phyloP scores from a whole-genome alignment of 1,140 invertebrate genomes.

The Metaphire vulgaris region DNA sequence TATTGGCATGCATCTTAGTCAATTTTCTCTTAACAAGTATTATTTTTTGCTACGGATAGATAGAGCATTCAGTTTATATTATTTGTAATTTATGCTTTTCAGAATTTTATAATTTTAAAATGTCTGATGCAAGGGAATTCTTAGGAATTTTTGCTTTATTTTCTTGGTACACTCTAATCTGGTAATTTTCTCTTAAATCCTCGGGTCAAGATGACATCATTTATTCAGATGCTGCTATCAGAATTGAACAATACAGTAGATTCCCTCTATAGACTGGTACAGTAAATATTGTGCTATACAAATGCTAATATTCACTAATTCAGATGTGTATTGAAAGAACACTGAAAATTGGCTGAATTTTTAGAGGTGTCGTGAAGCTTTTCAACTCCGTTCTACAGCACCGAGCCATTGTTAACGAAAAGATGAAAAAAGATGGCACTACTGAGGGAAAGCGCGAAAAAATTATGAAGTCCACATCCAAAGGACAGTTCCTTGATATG shows the following conservation, averaged over 20 bases:
- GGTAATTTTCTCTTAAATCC: too few relatives aligned
- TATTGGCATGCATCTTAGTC: not conserved
- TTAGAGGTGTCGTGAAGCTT: not conserved
- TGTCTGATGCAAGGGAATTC: too few relatives aligned
- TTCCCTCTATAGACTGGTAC: not conserved
- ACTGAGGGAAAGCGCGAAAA: constrained; percentile 73
- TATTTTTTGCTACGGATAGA: not conserved
- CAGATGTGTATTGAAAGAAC: too few relatives aligned
- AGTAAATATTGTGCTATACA: not conserved
- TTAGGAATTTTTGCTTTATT: too few relatives aligned
- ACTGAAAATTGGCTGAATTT: not conserved
- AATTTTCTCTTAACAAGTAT: not conserved
- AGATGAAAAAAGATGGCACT: constrained; percentile 66
- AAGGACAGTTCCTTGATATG: constrained; percentile 71
- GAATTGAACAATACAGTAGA: too few relatives aligned
- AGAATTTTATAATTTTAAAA: too few relatives aligned
- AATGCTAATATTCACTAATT: too few relatives aligned
- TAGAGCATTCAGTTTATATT: not conserved
- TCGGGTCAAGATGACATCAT: not conserved
- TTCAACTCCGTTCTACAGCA: not conserved
- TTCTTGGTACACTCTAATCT: too few relatives aligned
- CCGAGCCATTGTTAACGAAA: constrained; percentile 50
- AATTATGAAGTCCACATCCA: constrained; percentile 72
- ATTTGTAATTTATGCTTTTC: too few relatives aligned
- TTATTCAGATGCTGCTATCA: not conserved